Conservation (phyloP, 2,113 vertebrate genomes). For the Syrrhaptes paradoxus region DNA sequence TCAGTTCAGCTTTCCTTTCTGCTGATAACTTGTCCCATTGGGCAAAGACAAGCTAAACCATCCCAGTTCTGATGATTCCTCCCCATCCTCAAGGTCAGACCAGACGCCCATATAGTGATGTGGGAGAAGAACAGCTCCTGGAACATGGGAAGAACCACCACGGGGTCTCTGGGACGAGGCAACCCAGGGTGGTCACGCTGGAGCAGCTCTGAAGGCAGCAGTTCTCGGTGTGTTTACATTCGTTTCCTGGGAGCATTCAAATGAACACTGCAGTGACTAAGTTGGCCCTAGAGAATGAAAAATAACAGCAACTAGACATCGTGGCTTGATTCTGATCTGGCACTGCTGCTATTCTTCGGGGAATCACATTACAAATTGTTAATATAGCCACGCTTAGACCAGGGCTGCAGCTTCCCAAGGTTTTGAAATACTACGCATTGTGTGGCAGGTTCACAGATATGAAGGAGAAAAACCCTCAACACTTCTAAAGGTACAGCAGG, state of each 20-base stretch:
- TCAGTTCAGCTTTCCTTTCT: not conserved
- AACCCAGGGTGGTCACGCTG: not conserved
- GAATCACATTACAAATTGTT: not conserved
- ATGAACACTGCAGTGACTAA: not conserved
- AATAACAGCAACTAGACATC: not conserved
- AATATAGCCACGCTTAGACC: not conserved
- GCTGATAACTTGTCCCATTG: not conserved
- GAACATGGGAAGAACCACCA: accelerated
- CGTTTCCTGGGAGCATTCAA: not conserved
- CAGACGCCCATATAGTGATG: accelerated
- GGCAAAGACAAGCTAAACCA: not conserved
- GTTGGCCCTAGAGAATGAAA: not conserved
- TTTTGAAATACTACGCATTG: not conserved
- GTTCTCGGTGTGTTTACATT: not conserved
- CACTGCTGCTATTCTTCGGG: not conserved
- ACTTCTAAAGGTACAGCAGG: not conserved
- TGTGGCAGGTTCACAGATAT: not conserved
- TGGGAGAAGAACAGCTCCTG: not conserved
- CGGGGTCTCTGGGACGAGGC: accelerated
- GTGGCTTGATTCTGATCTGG: not conserved
- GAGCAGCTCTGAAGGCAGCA: not conserved
- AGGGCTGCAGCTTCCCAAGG: not conserved
- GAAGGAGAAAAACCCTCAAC: not conserved
- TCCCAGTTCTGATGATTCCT: not conserved
- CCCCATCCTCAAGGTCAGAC: not conserved